Evolutionary conservation across 2,888 invertebrate genomes (phyloP), one percentile per base, ranked within the genome.

Genomic region (Rhodophaea formosa): DNA sequence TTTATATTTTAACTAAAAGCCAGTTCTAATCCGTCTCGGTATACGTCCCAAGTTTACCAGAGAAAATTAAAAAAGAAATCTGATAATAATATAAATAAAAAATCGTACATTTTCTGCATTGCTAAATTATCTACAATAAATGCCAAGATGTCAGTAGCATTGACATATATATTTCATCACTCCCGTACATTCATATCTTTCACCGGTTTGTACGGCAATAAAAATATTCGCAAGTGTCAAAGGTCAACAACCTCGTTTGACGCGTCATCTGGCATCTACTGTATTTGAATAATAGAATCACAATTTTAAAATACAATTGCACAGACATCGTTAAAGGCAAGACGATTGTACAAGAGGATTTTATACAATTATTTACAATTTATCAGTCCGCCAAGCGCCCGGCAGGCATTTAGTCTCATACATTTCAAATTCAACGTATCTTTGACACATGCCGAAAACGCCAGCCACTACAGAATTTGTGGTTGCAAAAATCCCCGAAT

Each of bases 281-380:
- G 1, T 35, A 44, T n/a, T 16, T 8, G 15, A 54, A 56, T 46
- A 10, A 16, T 0, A 43, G 15, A 54, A 56, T 46, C 15, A 16
- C 0, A 43, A 46, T 15, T 7, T 3, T 35, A 56, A 56, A 56
- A 56, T 56, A n/a, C 12, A 23, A 23, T 56, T 39, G 35, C 47
- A 56, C 15, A 46, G 15, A 29, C 44, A 43, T 54, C 44, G 30
- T 29, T 7, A 15, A 10, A 14, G 14, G 10, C 39, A 39, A 35
- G 56, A 47, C 10, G 3, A 16, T 16, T 56, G 47, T 49, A 56
- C 35, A 47, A 35, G 47, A 15, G 47, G 14, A 42, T 47, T 56
- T 47, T 39, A 56, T 35, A 39, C 14, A 17, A 45, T 12, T 56
- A 49, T 56, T 12, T 43, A 56, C 49, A 56, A 43, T 8, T 16